Evolutionary conservation across 2,888 invertebrate species (phyloP).

Genomic region (Busseola fusca): DNA sequence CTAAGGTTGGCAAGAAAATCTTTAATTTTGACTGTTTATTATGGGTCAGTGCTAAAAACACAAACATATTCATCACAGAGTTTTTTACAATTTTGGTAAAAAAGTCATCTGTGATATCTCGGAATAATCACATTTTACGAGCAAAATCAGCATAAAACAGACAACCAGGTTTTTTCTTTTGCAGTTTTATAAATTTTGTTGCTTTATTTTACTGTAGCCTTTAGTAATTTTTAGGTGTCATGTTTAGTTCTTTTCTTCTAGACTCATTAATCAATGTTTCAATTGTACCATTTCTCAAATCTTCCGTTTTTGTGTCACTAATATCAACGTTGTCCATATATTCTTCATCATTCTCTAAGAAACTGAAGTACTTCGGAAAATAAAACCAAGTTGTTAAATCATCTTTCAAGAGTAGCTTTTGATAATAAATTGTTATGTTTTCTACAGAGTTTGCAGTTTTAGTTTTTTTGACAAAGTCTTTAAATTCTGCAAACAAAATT

Average conservation of each 20-base stretch:
- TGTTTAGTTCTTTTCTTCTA: conserved; percentile 38
- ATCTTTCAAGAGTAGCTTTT: conserved; percentile 68
- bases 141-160: neutral
- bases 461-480: conserved; percentile 66
- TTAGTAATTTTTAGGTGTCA: conserved; percentile 28
- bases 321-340: neutral
- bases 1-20: too few relatives aligned
- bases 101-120: conserved; percentile 17
- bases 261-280: conserved; percentile 50
- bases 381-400: conserved; percentile 69
- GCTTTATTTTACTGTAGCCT: neutral
- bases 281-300: conserved; percentile 9
- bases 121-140: conserved; percentile 6
- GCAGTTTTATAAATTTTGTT: neutral
- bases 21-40: too few relatives aligned
- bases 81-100: conserved; percentile 5
- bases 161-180: neutral
- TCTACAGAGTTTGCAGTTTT: conserved; percentile 65
- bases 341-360: conserved; percentile 51
- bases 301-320: neutral
- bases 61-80: conserved; percentile 1
- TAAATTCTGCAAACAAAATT: conserved; percentile 70
- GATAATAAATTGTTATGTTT: conserved; percentile 71
- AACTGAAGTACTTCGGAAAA: conserved; percentile 65
- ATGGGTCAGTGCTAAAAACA: neutral